Evolutionary conservation across 2,797 vertebrate species (phyloP), one percentile per base, ranked within the genome.

Genomic region (Rhyacichthys aspro): DNA sequence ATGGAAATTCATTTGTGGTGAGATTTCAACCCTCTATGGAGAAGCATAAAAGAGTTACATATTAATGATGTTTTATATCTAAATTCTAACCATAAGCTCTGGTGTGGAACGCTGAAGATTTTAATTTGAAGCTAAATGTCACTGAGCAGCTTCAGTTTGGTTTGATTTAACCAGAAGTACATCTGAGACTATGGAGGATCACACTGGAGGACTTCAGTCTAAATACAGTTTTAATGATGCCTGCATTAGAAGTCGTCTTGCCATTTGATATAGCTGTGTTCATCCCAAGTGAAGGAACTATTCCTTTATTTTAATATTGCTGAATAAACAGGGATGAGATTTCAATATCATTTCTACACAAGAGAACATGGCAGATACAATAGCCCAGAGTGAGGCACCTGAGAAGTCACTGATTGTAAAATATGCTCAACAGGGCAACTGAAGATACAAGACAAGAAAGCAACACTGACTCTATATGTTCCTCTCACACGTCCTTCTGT

Each of bases 81-180:
- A 43, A 17, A 3, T 54, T 18, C 36, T 15, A 50, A 46, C 38
- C 12, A 16, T 38, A 17, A 9, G 19, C 42, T 59, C 18, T 9
- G 32, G 43, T 23, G 41, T n/a, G 8, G 33, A 70, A 8, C 52
- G 4, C 6, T n/a, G 72, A 59, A 60, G 53, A 64, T 62, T 63
- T 38, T 14, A 41, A 43, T 54, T 17, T 19, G 14, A 71, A 43
- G 23, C 15, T 56, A 58, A 72, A 57, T 63, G 37, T 70, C 52
- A 72, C 14, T 19, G 11, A 70, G 19, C 19, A 43, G 38, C 53
- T 11, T 11, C 16, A 7, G 23, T 47, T 55, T 1, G 57, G 56
- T 78, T 47, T 41, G n/a, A 55, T 73, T 45, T 59, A 68, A 61
- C 8, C 18, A 3, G 11, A 59, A 59, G 55, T 59, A 16, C 11